phyloP scores from a whole-genome alignment of 2,113 vertebrate genomes.

The Candoia aspera region DNA sequence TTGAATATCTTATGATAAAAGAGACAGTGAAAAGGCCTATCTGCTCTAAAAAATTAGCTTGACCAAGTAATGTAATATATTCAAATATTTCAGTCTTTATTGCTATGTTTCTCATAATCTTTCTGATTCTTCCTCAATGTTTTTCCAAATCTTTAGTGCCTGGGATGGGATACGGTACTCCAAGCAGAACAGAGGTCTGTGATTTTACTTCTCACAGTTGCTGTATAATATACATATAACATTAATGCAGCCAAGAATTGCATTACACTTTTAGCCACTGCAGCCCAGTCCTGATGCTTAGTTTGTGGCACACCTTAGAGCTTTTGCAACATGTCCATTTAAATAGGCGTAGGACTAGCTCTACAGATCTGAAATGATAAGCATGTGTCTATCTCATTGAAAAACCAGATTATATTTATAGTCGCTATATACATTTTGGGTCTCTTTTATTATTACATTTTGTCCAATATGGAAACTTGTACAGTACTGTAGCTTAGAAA shows the following conservation, averaged over 20 bases:
- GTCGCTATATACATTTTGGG: background rate
- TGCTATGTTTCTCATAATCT: background rate
- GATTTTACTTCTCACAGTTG: background rate
- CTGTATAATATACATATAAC: background rate
- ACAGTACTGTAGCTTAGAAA: background rate
- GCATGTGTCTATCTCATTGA: background rate
- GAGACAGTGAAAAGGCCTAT: background rate
- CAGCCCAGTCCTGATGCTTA: background rate
- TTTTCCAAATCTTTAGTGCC: background rate
- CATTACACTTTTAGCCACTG: background rate
- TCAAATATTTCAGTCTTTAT: background rate
- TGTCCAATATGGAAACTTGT: background rate
- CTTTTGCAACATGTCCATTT: background rate
- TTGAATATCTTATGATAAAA: background rate
- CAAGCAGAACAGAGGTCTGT: background rate
- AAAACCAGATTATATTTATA: background rate
- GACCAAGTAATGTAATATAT: background rate
- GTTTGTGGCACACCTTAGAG: background rate
- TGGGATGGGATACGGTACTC: background rate
- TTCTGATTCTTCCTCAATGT: background rate
- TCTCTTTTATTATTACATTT: background rate
- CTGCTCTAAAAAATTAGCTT: background rate
- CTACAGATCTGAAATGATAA: background rate
- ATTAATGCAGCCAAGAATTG: background rate
- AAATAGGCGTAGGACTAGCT: background rate